Conservation (phyloP, 2,888 invertebrate species). For the Drosophila ustulata region DNA sequence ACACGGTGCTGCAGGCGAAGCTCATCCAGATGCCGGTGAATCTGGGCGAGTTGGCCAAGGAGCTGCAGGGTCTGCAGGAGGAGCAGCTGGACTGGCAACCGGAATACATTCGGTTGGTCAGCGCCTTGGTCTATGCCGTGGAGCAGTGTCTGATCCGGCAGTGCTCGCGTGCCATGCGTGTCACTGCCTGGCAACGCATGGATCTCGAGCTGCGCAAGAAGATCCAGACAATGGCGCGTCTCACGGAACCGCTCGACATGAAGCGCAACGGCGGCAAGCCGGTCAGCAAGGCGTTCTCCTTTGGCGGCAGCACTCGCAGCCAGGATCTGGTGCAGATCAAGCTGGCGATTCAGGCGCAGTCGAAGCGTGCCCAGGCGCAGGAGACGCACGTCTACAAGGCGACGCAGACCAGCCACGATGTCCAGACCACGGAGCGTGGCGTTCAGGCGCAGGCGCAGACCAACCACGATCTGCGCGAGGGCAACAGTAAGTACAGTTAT, state of each 20-base stretch:
- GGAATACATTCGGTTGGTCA: constrained; percentile 87
- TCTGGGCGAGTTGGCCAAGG: constrained; percentile 82
- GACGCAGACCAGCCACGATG: constrained; percentile 82
- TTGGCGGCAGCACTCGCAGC: constrained; percentile 84
- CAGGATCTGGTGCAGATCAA: constrained; percentile 85
- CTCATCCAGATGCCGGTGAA: constrained; percentile 84
- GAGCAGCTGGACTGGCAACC: constrained; percentile 86
- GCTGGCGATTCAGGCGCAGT: constrained; percentile 85
- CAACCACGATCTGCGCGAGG: constrained; percentile 80
- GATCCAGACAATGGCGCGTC: constrained; percentile 88
- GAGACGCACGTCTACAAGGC: constrained; percentile 83
- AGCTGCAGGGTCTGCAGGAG: constrained; percentile 83
- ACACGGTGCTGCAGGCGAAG: constrained; percentile 84
- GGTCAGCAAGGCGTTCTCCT: constrained; percentile 83
- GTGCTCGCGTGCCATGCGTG: constrained; percentile 88
- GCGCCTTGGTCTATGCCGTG: constrained; percentile 88
- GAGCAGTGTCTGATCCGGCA: constrained; percentile 90
- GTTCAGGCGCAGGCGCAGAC: constrained; percentile 65
- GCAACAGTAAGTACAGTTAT: constrained; percentile 70
- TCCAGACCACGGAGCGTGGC: constrained; percentile 64
- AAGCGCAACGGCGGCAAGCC: constrained; percentile 78
- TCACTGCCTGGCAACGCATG: constrained; percentile 88
- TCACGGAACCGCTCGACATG: constrained; percentile 84
- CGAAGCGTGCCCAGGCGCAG: constrained; percentile 83
- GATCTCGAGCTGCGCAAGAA: constrained; percentile 87